phyloP scores from a whole-genome alignment of 2,888 invertebrate genomes.

The Bruchidius siliquastri region DNA sequence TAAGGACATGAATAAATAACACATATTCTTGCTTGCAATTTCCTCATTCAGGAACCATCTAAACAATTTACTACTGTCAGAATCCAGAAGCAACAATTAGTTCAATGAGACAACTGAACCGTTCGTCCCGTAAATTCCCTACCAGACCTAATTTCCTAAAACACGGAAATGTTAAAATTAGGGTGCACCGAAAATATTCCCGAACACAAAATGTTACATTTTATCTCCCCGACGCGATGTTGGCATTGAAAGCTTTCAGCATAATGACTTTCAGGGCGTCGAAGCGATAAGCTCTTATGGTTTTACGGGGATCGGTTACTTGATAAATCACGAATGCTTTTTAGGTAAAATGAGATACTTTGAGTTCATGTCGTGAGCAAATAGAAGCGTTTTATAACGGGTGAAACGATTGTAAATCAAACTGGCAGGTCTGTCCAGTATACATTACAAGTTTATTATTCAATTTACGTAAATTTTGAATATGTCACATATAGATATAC shows the following conservation, averaged over 20 bases:
- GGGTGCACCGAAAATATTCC: background rate
- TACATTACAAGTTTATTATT: no score
- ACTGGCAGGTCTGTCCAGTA: no score
- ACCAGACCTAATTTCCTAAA: background rate
- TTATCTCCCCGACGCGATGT: background rate
- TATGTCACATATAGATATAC: no score
- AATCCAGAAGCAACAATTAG: background rate
- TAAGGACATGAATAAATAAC: background rate
- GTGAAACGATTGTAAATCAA: no score
- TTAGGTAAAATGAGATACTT: background rate
- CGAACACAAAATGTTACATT: background rate
- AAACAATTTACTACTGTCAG: background rate
- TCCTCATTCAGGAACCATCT: background rate
- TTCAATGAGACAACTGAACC: background rate
- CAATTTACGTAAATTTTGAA: no score
- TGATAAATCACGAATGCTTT: background rate
- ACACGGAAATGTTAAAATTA: background rate
- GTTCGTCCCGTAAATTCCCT: background rate
- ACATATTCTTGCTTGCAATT: background rate
- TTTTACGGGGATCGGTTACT: background rate
- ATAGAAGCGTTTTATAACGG: no score
- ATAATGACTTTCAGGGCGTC: background rate
- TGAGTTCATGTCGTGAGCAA: background rate
- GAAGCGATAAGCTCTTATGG: background rate
- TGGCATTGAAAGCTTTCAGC: background rate